These are phyloP conservation scores for Danaus plexippus DNA, from an alignment of 1,140 invertebrate species.

Conservation along the genomic window DNA sequence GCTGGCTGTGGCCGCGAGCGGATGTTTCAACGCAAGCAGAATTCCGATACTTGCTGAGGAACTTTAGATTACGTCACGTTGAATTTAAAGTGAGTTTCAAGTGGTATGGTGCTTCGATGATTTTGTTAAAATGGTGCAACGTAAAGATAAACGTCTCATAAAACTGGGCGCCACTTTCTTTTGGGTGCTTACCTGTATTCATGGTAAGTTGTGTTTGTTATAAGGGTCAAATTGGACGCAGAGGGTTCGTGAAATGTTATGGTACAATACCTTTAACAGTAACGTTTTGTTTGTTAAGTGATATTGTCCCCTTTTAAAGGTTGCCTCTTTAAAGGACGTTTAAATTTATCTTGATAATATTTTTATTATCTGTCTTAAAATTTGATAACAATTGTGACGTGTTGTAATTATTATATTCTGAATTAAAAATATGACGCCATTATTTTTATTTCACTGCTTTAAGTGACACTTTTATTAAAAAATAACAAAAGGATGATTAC, in stretches of 20 bases:
- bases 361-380: too few relatives aligned
- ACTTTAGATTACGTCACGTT: conserved; percentile 60
- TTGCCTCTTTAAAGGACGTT: too few relatives aligned
- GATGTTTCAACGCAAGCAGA: conserved; percentile 16
- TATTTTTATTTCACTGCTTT: too few relatives aligned
- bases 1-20: conserved; percentile 30
- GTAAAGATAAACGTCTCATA: conserved; percentile 38
- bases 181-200: conserved; percentile 54
- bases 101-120: conserved; percentile 54
- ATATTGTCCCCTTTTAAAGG: too few relatives aligned
- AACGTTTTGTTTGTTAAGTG: too few relatives aligned
- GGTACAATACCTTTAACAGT: conserved; percentile 26
- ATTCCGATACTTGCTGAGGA: conserved; percentile 13
- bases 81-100: conserved; percentile 39
- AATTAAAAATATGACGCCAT: too few relatives aligned
- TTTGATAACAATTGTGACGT: too few relatives aligned
- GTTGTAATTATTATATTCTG: too few relatives aligned
- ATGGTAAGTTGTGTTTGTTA: conserved; percentile 44
- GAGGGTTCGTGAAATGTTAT: conserved; percentile 25
- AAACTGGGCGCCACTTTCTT: conserved; percentile 45
- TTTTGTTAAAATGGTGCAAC: conserved; percentile 54
- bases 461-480: too few relatives aligned
- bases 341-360: too few relatives aligned
- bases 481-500: too few relatives aligned
- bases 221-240: conserved; percentile 34